A percentile compares a stretch with the other conserved stretches of the same genome.
Evolutionary conservation across 2,113 vertebrate genomes (phyloP).

Genomic region (Nycticebus coucang): DNA sequence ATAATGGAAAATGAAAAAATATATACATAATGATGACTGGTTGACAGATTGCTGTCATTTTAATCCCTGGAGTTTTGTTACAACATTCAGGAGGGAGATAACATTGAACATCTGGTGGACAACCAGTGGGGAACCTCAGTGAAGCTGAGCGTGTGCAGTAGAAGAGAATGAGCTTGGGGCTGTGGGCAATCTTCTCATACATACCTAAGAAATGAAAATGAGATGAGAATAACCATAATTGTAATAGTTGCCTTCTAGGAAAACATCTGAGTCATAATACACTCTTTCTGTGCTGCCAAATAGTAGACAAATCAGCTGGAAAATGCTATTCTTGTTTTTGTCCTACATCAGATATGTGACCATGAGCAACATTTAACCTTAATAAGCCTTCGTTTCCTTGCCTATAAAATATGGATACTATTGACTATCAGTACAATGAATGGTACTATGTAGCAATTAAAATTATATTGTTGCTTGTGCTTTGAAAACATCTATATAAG

Average conservation of each 20-base stretch:
- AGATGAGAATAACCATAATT: background rate
- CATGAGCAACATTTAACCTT: background rate
- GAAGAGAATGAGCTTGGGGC: constrained; percentile 15
- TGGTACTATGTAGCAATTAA: background rate
- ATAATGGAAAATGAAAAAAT: constrained; percentile 83
- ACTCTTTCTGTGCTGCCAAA: background rate
- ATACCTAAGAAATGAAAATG: constrained; percentile 29
- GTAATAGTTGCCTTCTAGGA: constrained; percentile 8
- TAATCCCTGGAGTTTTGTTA: constrained; percentile 84
- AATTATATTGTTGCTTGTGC: background rate
- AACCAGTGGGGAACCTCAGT: constrained; percentile 83
- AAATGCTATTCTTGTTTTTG: background rate
- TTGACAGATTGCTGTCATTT: constrained; percentile 86
- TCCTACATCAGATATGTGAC: background rate
- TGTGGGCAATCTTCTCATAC: background rate
- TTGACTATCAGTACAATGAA: background rate
- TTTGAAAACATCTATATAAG: background rate
- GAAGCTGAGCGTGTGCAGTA: background rate
- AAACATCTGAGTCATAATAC: background rate
- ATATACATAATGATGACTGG: constrained; percentile 80
- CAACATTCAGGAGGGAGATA: constrained; percentile 81
- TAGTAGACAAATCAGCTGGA: background rate
- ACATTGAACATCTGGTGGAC: constrained; percentile 84
- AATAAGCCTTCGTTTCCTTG: background rate
- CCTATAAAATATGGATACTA: constrained; percentile 9